Evolutionary conservation across 2,797 vertebrate species (phyloP).

Genomic region (Rhabdophis nuchalis): DNA sequence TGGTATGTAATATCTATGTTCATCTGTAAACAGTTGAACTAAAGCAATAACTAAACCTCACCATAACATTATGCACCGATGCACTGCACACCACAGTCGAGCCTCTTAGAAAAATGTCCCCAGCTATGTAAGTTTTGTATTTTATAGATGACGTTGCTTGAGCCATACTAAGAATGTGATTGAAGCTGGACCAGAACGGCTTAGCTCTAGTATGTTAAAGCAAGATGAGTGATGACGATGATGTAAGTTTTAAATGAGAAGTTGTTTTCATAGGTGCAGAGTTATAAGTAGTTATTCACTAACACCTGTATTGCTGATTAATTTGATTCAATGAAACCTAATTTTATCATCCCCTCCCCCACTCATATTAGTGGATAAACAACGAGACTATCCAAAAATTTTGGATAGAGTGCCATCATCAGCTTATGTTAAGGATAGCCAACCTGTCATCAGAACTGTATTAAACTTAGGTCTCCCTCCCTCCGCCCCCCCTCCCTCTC

Average conservation of each 20-base stretch:
- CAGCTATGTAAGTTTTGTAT: not conserved
- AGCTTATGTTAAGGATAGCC: not conserved
- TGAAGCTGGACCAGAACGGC: not conserved
- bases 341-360: not conserved
- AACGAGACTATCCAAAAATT: not conserved
- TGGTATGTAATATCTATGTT: not conserved
- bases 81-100: not conserved
- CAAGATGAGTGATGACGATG: not conserved
- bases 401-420: not conserved
- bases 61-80: not conserved
- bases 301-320: not conserved
- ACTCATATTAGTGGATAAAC: not conserved
- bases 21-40: not conserved
- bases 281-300: not conserved
- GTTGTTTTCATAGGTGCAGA: not conserved
- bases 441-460: not conserved
- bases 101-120: not conserved
- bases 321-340: not conserved
- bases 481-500: no score
- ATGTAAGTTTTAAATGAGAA: not conserved
- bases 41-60: not conserved
- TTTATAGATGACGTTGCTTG: not conserved
- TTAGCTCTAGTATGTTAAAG: not conserved
- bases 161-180: not conserved
- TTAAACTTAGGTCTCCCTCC: not conserved